Evolutionary conservation across 2,888 invertebrate genomes (phyloP).

Genomic region (Sepioteuthis lessoniana): DNA sequence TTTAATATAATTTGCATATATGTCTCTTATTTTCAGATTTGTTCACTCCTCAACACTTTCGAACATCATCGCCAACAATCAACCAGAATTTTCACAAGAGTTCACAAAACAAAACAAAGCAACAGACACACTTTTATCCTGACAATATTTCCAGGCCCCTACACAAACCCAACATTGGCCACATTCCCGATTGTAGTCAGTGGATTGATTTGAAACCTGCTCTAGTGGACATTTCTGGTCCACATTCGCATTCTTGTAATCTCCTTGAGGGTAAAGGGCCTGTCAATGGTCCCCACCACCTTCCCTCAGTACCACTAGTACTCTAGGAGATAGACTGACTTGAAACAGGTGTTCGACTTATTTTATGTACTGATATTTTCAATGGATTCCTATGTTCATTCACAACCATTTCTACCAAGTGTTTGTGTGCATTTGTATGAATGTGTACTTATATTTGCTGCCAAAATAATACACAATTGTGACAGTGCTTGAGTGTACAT

Average conservation of each 20-base stretch:
- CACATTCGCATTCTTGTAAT: not conserved
- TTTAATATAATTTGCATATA: not conserved
- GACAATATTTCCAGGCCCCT: not conserved
- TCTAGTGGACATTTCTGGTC: not conserved
- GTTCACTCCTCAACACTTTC: not conserved
- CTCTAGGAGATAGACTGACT: not conserved
- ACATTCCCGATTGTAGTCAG: not conserved
- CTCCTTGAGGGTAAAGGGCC: not conserved
- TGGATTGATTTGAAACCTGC: constrained; percentile 7
- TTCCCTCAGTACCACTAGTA: not conserved
- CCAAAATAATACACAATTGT: not conserved
- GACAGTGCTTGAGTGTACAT: not conserved
- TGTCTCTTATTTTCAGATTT: not conserved
- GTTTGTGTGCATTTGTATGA: not conserved
- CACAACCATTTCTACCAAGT: not conserved
- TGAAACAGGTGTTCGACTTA: not conserved
- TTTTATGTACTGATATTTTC: not conserved
- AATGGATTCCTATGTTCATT: not conserved
- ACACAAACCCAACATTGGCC: not conserved
- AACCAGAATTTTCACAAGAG: not conserved
- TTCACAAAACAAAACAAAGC: not conserved
- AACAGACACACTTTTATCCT: constrained; percentile 2
- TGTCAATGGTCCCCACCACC: not conserved
- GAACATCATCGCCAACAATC: not conserved
- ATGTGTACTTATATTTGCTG: not conserved